Base-by-base conservation (phyloP, 1,140 invertebrate species). In the Dendroctonus ponderosae region DNA sequence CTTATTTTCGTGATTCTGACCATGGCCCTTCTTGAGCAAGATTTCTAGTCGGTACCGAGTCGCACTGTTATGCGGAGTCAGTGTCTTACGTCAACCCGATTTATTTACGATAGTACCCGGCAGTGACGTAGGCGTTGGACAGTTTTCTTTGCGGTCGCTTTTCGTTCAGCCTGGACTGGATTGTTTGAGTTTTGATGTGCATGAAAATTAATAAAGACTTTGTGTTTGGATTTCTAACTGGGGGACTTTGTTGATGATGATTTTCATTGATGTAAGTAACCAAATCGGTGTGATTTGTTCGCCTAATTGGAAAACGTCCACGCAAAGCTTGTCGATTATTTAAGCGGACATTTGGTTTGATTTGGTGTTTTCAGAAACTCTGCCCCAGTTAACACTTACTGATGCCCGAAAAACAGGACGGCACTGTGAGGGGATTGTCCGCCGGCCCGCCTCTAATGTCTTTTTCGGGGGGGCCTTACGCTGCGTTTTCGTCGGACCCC, bases 381-480 rank as follows among this genome's bases (percentile, higher is more conserved):
- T 14, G 11, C 46, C 14, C 5, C 50, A 52, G 50, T 52, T 52
- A 52, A 26, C 50, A 12, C 15, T 52, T 52, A 52, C 50, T 56
- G 44, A 66, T 66, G 64, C 64, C 64, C 12, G 64, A 66, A 51
- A 66, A 66, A 44, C 64, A 66, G 6, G 64, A 66, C 64, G 64
- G 64, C 40, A n/a, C 54, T 11, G 62, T 53, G 14, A 43, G 62
- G 14, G 62, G 62, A 9, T 53, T 66, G 42, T 39, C 56, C 6
- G 15, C 64, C 6, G 64, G 56, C 40, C 64, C 64, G 39, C 57
- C 64, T 11, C 57, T 66, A 38, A 66, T 66, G 64, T 12, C 64
- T 12, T 66, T 66, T 66, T 57, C 64, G 42, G 64, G 64, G 9
- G 57, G 53, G 9, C 56, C 64, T 5, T 66, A 50, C 56, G 57